Percentiles rank a stretch among this genome's conserved stretches.
phyloP scores from a whole-genome alignment of 2,797 vertebrate genomes.

The Gallinago stenura region DNA sequence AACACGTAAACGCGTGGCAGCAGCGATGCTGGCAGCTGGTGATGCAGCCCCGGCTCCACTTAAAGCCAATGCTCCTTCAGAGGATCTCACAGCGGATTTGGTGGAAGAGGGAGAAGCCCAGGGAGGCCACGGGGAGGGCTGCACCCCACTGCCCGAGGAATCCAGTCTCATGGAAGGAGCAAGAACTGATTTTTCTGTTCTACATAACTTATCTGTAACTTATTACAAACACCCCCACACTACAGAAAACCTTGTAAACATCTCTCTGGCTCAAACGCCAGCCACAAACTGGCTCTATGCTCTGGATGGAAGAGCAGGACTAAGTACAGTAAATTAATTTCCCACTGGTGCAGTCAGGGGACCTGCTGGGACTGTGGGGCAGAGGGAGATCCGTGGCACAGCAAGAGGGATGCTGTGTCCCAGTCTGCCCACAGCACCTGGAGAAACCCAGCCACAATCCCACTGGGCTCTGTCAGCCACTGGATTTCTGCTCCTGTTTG shows the following conservation, averaged over 20 bases:
- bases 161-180: rapidly evolving
- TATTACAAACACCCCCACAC: background rate
- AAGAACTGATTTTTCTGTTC: background rate
- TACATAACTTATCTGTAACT: background rate
- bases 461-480: rapidly evolving
- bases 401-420: rapidly evolving
- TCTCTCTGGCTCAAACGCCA: background rate
- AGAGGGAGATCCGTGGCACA: background rate
- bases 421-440: background rate
- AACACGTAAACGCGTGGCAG: rapidly evolving
- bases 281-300: background rate
- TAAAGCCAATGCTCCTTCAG: background rate
- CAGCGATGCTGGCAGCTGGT: background rate
- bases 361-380: rapidly evolving
- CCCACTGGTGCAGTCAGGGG: background rate
- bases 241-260: rapidly evolving
- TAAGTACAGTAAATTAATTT: background rate
- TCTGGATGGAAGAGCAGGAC: background rate
- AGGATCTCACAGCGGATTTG: background rate
- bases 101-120: background rate
- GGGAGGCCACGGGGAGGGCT: background rate
- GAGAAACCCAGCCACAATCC: background rate
- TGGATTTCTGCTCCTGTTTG: rapidly evolving
- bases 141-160: background rate
- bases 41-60: background rate